Evolutionary conservation across 2,113 vertebrate species (phyloP).

Genomic region (Dendrocopos noguchii): DNA sequence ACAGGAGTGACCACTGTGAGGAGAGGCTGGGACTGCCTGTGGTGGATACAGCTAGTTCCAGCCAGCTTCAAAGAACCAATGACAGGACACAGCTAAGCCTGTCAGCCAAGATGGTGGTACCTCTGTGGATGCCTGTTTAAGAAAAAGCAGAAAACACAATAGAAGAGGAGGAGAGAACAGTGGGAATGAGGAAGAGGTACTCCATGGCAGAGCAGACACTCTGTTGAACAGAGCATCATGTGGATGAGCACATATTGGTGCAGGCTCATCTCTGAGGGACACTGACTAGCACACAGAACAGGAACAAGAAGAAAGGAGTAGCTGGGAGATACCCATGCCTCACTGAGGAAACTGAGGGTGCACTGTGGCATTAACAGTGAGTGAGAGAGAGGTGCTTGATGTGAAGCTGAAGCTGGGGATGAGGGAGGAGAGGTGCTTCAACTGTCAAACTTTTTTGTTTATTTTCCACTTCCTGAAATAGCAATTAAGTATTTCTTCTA

Average conservation of each 20-base stretch:
- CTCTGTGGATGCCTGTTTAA: background rate
- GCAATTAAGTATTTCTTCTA: background rate
- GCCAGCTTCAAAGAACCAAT: background rate
- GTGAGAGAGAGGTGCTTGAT: background rate
- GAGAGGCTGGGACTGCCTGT: background rate
- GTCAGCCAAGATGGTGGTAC: background rate
- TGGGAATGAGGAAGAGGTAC: rapidly evolving
- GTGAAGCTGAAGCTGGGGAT: background rate
- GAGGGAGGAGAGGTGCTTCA: background rate
- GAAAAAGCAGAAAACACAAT: background rate
- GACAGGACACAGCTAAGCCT: background rate
- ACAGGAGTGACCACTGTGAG: background rate
- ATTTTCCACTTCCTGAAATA: background rate
- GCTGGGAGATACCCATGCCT: background rate
- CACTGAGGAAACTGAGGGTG: background rate
- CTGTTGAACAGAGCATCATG: background rate
- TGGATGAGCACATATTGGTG: background rate
- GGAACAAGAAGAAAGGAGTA: background rate
- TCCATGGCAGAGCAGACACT: background rate
- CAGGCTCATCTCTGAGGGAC: background rate
- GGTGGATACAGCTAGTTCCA: background rate
- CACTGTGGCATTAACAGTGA: rapidly evolving
- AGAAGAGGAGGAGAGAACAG: background rate
- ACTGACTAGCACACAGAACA: background rate
- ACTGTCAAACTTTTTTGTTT: background rate